Conservation (phyloP, 53 echinoderm and acorn worm genomes). For the Arbacia lixula region DNA sequence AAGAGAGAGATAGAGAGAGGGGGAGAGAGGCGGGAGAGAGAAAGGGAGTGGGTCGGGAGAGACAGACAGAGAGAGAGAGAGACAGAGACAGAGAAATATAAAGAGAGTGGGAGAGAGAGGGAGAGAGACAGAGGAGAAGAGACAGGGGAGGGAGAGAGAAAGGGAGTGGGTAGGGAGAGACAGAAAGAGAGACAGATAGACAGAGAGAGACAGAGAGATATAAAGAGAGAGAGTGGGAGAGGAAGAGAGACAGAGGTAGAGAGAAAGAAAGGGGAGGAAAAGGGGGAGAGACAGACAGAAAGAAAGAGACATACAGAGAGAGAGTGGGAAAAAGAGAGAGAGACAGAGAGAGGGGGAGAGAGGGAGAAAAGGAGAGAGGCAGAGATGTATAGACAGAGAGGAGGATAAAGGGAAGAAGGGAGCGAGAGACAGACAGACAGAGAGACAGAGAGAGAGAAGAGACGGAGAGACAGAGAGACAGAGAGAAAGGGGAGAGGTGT, state of each 20-base stretch:
- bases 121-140: neutral
- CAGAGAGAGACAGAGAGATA: neutral
- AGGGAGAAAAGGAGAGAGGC: neutral
- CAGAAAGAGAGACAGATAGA: neutral
- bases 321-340: neutral
- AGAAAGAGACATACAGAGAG: neutral
- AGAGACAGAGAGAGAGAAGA: neutral
- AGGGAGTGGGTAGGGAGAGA: neutral
- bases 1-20: slow-evolving; percentile 7
- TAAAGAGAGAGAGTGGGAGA: neutral
- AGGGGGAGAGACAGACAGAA: neutral
- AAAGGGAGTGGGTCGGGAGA: neutral
- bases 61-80: neutral
- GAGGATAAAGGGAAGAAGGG: neutral
- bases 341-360: neutral
- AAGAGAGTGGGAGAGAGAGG: neutral
- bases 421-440: neutral
- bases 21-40: neutral
- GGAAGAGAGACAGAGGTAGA: neutral
- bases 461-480: neutral
- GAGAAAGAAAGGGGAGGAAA: neutral
- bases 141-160: slow-evolving; percentile 12
- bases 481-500: neutral
- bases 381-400: neutral
- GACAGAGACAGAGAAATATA: neutral